Evolutionary conservation across 2,888 invertebrate species (phyloP), one percentile per base, ranked within the genome.

Genomic region (Cryptocephalus moraei): DNA sequence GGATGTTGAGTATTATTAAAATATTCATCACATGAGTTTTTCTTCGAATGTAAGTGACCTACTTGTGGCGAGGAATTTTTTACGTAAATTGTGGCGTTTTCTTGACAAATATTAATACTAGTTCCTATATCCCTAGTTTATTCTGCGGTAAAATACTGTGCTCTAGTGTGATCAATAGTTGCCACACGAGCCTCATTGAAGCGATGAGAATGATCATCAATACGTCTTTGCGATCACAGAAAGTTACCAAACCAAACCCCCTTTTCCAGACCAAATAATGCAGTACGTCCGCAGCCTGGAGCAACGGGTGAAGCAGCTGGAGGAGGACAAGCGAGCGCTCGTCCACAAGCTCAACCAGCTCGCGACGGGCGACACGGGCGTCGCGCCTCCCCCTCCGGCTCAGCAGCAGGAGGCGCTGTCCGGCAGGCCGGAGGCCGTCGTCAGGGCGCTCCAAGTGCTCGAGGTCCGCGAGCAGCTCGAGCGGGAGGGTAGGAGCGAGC

Each of bases 221-320:
- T n/a, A n/a, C n/a, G n/a, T n/a, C n/a, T n/a, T n/a, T n/a, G n/a
- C n/a, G n/a, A n/a, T n/a, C n/a, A n/a, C n/a, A n/a, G n/a, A n/a
- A 22, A 22, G 22, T 22, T 6, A 22, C 22, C 22, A 6, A 22
- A 22, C 40, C 31, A 22, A 38, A 33, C 4, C 13, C 39, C 40
- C 11, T 39, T 47, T 46, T 47, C 9, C 47, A 80, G 92, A 91
- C 71, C 86, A 91, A 73, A 89, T 92, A 49, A 81, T 92, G 69
- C 89, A 91, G 63, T 96, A 96, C 68, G 92, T 95, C 9, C 79
- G 87, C 56, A 88, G 86, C 56, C 74, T 96, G 59, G 95, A 96
- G 71, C 84, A 86, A 56, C 82, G 90, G 62, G 86, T 95, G 43
- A 82, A 86, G 56, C 82, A 85, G 58, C 69, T 90, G 49, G 90